Evolutionary conservation across 1,140 invertebrate species (phyloP).

Genomic region (Hyphantria cunea): DNA sequence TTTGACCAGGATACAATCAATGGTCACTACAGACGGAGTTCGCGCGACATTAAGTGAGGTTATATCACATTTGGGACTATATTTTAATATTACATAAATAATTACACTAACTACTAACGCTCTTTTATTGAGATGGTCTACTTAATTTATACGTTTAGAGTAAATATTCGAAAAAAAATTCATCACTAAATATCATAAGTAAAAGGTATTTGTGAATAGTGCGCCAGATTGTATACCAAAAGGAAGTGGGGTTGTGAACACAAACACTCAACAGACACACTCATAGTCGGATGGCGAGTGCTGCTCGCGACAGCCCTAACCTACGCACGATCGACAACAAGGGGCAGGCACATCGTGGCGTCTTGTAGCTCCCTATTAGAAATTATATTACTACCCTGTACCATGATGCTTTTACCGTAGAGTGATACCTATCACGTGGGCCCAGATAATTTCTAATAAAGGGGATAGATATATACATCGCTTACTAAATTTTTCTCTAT

Average conservation of each 20-base stretch:
- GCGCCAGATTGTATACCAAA: constrained; percentile 1
- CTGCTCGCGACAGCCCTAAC: constrained; percentile 46
- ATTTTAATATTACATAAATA: constrained; percentile 40
- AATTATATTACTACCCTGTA: constrained; percentile 27
- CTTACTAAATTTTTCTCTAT: constrained; percentile 45
- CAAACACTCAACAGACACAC: background rate
- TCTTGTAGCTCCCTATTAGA: constrained; percentile 34
- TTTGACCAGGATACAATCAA: constrained; percentile 9
- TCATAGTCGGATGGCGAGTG: no score
- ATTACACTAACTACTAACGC: constrained; percentile 53
- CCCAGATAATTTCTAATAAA: constrained; percentile 30
- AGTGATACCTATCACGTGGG: constrained; percentile 2
- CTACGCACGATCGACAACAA: constrained; percentile 46
- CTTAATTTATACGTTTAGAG: constrained; percentile 15
- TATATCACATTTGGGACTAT: constrained; percentile 55
- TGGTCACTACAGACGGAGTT: constrained; percentile 22
- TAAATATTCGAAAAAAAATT: constrained; percentile 28
- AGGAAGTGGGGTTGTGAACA: no score
- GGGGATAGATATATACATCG: constrained; percentile 19
- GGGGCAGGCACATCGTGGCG: constrained; percentile 73
- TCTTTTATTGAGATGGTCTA: constrained; percentile 13
- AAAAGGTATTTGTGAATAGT: background rate
- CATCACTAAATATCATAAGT: constrained; percentile 13
- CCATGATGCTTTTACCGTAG: background rate
- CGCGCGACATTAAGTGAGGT: constrained; percentile 44